Evolutionary conservation across 53 echinoderm and acorn worm species (phyloP).

Genomic region (Zoroaster sp.): DNA sequence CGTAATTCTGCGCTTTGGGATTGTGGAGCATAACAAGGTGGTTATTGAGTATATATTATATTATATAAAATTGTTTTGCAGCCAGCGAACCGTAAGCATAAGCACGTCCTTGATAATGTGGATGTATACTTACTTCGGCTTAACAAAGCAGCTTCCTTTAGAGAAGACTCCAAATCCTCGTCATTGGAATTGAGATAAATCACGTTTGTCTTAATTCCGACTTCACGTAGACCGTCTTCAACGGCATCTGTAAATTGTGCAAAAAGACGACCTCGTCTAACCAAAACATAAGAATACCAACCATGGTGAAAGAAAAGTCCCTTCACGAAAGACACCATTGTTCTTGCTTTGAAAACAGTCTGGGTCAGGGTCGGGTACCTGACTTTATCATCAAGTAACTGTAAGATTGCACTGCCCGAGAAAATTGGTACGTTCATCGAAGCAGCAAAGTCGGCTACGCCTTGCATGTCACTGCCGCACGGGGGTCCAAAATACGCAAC

Average conservation of each 20-base stretch:
- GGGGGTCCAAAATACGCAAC: constrained; percentile 73
- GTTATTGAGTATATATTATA: too few relatives aligned
- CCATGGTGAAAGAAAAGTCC: not conserved
- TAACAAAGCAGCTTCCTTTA: not conserved
- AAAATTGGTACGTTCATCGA: constrained; percentile 67
- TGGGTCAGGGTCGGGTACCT: constrained; percentile 28
- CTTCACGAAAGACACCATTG: not conserved
- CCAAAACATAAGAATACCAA: not conserved
- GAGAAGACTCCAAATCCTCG: not conserved
- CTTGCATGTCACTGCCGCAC: constrained; percentile 45
- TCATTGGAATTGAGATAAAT: too few relatives aligned
- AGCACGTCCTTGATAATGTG: too few relatives aligned
- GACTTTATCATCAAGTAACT: constrained; percentile 19
- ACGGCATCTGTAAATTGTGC: too few relatives aligned
- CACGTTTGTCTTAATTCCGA: not conserved
- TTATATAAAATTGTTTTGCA: too few relatives aligned
- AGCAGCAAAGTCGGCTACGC: constrained; percentile 70
- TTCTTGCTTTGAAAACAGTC: not conserved
- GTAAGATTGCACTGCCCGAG: not conserved
- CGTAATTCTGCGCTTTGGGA: too few relatives aligned
- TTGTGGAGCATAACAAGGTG: too few relatives aligned
- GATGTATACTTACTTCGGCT: constrained; percentile 23
- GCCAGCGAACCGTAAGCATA: too few relatives aligned
- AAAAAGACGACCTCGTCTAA: not conserved
- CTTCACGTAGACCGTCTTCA: not conserved